Evolutionary conservation across 1,140 invertebrate genomes (phyloP).

Genomic region (Aricia agestis): DNA sequence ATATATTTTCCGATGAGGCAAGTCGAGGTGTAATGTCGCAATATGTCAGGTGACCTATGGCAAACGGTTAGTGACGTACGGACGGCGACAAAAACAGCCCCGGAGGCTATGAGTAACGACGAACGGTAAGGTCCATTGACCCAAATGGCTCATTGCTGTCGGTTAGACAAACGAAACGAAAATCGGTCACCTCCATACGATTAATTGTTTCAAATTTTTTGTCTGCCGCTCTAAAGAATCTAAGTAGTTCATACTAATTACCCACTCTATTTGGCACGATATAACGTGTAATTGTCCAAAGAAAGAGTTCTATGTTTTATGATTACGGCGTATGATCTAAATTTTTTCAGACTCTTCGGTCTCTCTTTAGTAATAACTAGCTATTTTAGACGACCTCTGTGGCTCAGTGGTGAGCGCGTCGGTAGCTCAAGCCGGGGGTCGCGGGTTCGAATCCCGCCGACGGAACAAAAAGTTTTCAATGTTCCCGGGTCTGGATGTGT

Average conservation of each 20-base stretch:
- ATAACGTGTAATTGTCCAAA: neutral
- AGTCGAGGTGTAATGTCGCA: constrained; percentile 38
- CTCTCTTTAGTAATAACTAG: no score
- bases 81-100: constrained; percentile 58
- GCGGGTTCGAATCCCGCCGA: no score
- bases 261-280: constrained; percentile 20
- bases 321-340: neutral
- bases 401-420: no score
- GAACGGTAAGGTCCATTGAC: constrained; percentile 72
- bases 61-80: constrained; percentile 33
- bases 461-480: no score
- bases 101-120: constrained; percentile 52
- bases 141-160: constrained; percentile 68
- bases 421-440: no score
- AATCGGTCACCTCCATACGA: constrained; percentile 47
- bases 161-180: constrained; percentile 66
- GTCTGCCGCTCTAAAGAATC: constrained; percentile 30
- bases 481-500: no score
- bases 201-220: constrained; percentile 33
- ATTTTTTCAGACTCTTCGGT: neutral
- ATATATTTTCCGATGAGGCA: constrained; percentile 37
- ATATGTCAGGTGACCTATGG: constrained; percentile 15
- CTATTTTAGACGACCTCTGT: no score
- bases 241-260: constrained; percentile 20
- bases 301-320: neutral